Evolutionary conservation across 2,113 vertebrate genomes (phyloP), one percentile per base, ranked within the genome.

Genomic region (Daubentonia madagascariensis): DNA sequence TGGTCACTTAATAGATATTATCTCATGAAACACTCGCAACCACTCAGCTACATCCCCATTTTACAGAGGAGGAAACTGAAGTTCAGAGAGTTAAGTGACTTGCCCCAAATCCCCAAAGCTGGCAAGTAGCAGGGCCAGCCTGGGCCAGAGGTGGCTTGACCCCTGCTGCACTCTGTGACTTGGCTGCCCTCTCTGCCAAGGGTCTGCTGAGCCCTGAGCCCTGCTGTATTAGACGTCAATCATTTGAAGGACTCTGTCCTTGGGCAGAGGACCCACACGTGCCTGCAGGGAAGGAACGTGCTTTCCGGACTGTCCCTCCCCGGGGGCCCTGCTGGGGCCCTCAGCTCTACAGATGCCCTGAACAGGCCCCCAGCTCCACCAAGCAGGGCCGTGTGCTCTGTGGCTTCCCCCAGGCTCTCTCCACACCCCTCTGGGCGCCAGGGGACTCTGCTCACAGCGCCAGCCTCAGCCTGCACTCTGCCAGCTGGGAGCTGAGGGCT

Each of bases 361-460:
- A n/a, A n/a, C n/a, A 3, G 13, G 22, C 28, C 32, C 7, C 22
- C 50, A 30, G 14, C 52, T 17, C 50, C 50, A 89, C 32, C 40
- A 92, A 11, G 37, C 35, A 8, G 4, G 45, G 2, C 2, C 28
- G 1, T 2, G 28, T 13, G 7, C 23, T 1, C n/a, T 0, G 12
- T n/a, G 52, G n/a, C 43, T 73, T 35, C 73, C 52, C 22, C 45
- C 25, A 1, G 14, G 54, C 25, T 76, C 43, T 48, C 22, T 32
- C 37, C 91, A 50, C 35, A 63, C 4, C 7, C 20, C 52, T 72
- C 40, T 48, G 9, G 9, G 14, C n/a, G 48, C 35, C 17, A 4
- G 25, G 59, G 25, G 63, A 14, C 23, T 23, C 73, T 45, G 72
- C 43, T n/a, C n/a, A 45, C 45, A 67, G 59, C 43, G 5, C 61